Percentiles rank a stretch among this genome's conserved stretches.
phyloP scores from a whole-genome alignment of 2,113 vertebrate genomes.

The Gopherus flavomarginatus region DNA sequence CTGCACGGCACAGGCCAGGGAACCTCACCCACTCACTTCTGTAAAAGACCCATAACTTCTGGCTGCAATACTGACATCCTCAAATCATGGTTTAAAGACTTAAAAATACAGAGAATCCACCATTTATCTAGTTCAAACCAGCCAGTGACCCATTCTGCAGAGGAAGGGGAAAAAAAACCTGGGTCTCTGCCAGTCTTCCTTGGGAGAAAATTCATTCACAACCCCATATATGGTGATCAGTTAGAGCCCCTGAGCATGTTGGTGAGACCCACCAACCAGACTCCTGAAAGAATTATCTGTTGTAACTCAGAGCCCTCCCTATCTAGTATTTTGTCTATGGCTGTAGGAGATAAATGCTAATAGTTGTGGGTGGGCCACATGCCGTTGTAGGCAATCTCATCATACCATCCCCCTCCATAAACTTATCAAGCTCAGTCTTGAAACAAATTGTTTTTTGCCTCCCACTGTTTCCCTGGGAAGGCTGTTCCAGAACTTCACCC shows the following conservation, averaged over 20 bases:
- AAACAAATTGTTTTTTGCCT: too few species aligned
- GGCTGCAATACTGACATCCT: background rate
- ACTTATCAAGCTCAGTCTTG: background rate
- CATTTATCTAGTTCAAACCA: background rate
- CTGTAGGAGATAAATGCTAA: background rate
- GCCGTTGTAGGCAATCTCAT: background rate
- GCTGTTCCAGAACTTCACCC: too few species aligned
- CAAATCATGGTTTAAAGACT: background rate
- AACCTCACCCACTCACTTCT: background rate
- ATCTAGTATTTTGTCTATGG: background rate
- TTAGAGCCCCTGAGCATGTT: background rate
- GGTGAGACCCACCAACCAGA: background rate
- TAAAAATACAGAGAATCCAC: background rate
- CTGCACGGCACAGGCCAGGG: background rate
- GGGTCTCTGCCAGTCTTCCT: background rate
- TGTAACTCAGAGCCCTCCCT: background rate
- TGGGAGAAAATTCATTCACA: background rate
- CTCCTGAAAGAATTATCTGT: background rate
- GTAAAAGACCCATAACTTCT: background rate
- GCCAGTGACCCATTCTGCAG: background rate
- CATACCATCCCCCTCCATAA: background rate
- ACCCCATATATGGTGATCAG: background rate
- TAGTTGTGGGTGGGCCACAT: background rate
- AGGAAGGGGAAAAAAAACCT: background rate
- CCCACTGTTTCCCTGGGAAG: too few species aligned